phyloP scores from a whole-genome alignment of 2,797 vertebrate species.

The Enteromius trimaculatus region DNA sequence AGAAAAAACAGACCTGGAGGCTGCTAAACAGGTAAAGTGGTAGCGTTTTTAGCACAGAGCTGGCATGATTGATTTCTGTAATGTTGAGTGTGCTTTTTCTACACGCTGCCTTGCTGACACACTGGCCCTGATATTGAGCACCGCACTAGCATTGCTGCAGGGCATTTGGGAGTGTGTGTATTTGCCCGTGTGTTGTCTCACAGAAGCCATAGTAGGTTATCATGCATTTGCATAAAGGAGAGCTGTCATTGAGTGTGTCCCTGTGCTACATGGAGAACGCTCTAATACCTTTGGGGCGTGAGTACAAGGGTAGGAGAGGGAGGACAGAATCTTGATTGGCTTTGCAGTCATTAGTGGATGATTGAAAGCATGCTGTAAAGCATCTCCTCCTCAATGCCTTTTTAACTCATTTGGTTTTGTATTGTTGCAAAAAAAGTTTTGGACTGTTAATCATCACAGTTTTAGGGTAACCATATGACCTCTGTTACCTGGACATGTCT shows the following conservation, averaged over 20 bases:
- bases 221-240: constrained; percentile 47
- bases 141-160: constrained; percentile 45
- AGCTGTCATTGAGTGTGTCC: constrained; percentile 40
- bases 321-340: constrained; percentile 51
- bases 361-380: constrained; percentile 47
- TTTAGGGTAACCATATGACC: background rate
- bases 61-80: constrained; percentile 60
- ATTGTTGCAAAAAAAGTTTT: constrained; percentile 6
- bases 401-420: constrained; percentile 20
- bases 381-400: background rate
- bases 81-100: constrained; percentile 49
- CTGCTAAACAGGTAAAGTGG: constrained; percentile 48
- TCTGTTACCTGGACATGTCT: background rate
- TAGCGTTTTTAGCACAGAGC: constrained; percentile 26
- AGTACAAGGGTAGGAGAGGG: constrained; percentile 3
- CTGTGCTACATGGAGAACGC: constrained; percentile 31
- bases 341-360: constrained; percentile 26
- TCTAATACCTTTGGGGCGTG: constrained; percentile 29
- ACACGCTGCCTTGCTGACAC: constrained; percentile 64
- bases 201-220: constrained; percentile 37
- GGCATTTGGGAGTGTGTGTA: constrained; percentile 30
- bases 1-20: constrained; percentile 19
- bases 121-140: constrained; percentile 66
- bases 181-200: constrained; percentile 25
- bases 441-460: background rate